phyloP scores from a whole-genome alignment of 2,797 vertebrate species.

The Sparidentex hasta region DNA sequence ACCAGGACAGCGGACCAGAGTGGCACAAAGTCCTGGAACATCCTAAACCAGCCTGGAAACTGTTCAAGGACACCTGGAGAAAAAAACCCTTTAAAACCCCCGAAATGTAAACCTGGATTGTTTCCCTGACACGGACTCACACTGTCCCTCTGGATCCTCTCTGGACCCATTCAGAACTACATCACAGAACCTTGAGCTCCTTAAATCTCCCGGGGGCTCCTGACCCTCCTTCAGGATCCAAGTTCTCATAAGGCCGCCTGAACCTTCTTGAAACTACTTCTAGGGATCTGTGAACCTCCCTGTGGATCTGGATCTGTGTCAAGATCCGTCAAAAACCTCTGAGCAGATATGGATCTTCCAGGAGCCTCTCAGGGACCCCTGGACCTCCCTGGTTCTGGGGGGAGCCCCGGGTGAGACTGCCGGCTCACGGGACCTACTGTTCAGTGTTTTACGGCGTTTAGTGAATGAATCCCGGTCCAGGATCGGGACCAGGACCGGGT shows the following conservation, averaged over 20 bases:
- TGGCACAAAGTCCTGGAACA: neutral
- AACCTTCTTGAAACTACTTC: neutral
- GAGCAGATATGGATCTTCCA: neutral
- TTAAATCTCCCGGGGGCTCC: neutral
- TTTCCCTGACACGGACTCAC: neutral
- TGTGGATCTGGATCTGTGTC: neutral
- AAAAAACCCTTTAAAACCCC: neutral
- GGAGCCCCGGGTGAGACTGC: no score
- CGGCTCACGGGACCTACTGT: neutral
- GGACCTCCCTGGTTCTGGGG: no score
- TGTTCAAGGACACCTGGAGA: neutral
- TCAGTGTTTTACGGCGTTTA: no score
- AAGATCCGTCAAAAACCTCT: neutral
- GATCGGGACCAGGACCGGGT: neutral
- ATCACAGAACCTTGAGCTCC: neutral
- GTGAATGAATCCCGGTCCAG: no score
- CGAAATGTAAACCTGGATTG: neutral
- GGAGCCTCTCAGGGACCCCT: neutral
- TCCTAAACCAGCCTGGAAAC: neutral
- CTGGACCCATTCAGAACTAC: neutral
- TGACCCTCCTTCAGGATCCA: neutral
- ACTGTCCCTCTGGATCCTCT: neutral
- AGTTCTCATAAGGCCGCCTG: neutral
- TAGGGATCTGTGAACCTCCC: no score
- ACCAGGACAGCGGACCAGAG: conserved; percentile 34